Conservation (phyloP, 2,888 invertebrate genomes). For the Nowickia ferox region DNA sequence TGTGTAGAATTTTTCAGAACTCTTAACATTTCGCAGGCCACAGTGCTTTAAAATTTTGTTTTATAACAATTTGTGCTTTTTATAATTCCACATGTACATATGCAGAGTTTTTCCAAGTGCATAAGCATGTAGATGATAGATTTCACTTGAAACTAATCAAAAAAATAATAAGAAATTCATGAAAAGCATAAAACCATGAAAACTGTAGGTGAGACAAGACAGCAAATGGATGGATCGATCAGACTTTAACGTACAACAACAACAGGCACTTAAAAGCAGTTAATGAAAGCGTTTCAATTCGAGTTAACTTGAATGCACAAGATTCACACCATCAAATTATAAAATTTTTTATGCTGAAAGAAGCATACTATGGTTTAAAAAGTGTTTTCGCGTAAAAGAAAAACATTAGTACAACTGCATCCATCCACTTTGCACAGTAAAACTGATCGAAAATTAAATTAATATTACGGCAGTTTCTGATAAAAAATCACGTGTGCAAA, state of each 20-base stretch:
- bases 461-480: too few relatives aligned
- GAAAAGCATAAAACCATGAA: conserved; percentile 7
- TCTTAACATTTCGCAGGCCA: neutral
- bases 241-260: conserved; percentile 23
- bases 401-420: conserved; percentile 19
- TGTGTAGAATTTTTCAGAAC: neutral
- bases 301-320: conserved; percentile 9
- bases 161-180: conserved; percentile 42
- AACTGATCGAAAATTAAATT: too few relatives aligned
- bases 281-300: conserved; percentile 60
- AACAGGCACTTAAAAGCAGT: conserved; percentile 47
- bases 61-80: conserved; percentile 11
- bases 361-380: neutral
- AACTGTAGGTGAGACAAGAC: conserved; percentile 32
- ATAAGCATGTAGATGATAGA: neutral
- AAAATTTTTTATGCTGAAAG: neutral
- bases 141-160: conserved; percentile 53
- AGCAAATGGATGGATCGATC: conserved; percentile 4
- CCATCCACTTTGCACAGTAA: neutral
- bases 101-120: neutral
- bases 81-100: neutral
- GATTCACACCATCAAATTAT: conserved; percentile 20
- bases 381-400: conserved; percentile 1
- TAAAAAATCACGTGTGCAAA: too few relatives aligned
- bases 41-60: neutral